phyloP scores from a whole-genome alignment of 1,140 invertebrate species.

The Spodoptera litura region DNA sequence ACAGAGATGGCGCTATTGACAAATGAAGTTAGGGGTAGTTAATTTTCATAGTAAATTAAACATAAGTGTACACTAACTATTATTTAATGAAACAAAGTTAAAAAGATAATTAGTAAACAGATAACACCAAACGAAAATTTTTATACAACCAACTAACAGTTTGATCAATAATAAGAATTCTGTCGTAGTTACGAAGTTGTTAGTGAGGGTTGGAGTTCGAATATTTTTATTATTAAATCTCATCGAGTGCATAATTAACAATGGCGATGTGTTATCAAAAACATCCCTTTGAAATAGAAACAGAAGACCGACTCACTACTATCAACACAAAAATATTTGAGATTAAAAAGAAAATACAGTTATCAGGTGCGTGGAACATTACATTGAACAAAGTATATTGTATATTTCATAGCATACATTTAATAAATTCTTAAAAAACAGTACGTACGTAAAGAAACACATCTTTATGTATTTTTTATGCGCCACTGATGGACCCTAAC shows the following conservation, averaged over 20 bases:
- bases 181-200: constrained; percentile 39
- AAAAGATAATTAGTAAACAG: background rate
- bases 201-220: constrained; percentile 2
- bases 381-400: background rate
- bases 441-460: no score
- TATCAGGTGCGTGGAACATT: constrained; percentile 87
- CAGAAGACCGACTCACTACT: constrained; percentile 87
- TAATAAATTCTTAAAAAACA: background rate
- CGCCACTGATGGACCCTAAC: no score
- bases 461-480: no score
- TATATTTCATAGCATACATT: background rate
- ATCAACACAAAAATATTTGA: constrained; percentile 92
- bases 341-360: constrained; percentile 93
- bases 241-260: constrained; percentile 50
- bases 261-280: constrained; percentile 83
- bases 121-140: background rate
- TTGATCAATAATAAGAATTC: constrained; percentile 60
- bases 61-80: background rate
- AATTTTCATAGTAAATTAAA: background rate
- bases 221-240: constrained; percentile 27
- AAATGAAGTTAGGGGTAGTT: constrained; percentile 19
- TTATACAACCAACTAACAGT: constrained; percentile 22
- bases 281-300: constrained; percentile 83
- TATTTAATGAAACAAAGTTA: no score
- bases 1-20: constrained; percentile 72